A percentile compares a stretch with the other conserved stretches of the same genome.
phyloP scores from a whole-genome alignment of 1,140 invertebrate genomes.

The Orchesella cincta region DNA sequence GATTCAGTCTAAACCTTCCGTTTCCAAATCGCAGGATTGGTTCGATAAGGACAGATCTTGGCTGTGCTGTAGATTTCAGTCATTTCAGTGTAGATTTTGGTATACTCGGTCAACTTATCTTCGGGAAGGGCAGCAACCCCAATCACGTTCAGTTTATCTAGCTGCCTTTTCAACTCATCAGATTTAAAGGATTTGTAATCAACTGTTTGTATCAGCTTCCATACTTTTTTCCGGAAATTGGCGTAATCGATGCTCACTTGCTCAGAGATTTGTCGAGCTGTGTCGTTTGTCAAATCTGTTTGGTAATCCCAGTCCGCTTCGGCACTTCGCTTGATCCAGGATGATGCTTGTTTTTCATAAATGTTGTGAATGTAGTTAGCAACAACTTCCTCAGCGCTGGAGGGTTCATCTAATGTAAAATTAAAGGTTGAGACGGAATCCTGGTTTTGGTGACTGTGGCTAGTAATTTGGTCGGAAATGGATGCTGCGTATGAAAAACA shows the following conservation, averaged over 20 bases:
- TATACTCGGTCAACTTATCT: slow-evolving; percentile 81
- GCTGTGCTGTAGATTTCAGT: slow-evolving; percentile 78
- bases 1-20: slow-evolving; percentile 53
- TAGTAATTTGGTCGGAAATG: too few species aligned
- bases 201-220: too few species aligned
- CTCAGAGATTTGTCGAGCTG: slow-evolving; percentile 19
- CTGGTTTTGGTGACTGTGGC: too few species aligned
- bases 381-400: slow-evolving; percentile 42
- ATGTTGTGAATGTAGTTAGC: slow-evolving; percentile 38
- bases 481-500: too few species aligned
- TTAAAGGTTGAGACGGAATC: too few species aligned
- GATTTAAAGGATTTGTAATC: too few species aligned
- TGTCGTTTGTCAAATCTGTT: slow-evolving; percentile 37
- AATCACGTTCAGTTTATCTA: slow-evolving; percentile 75
- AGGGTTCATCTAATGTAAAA: too few species aligned
- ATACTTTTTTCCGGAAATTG: slow-evolving; percentile 75
- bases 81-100: slow-evolving; percentile 83
- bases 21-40: slow-evolving; percentile 52
- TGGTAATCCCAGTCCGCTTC: neutral
- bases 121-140: slow-evolving; percentile 80
- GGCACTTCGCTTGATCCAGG: neutral
- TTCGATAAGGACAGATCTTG: slow-evolving; percentile 69
- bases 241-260: slow-evolving; percentile 76
- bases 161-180: slow-evolving; percentile 73
- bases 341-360: slow-evolving; percentile 45